Conservation (phyloP, 1,140 invertebrate species). For the Himalopsyche phryganea region DNA sequence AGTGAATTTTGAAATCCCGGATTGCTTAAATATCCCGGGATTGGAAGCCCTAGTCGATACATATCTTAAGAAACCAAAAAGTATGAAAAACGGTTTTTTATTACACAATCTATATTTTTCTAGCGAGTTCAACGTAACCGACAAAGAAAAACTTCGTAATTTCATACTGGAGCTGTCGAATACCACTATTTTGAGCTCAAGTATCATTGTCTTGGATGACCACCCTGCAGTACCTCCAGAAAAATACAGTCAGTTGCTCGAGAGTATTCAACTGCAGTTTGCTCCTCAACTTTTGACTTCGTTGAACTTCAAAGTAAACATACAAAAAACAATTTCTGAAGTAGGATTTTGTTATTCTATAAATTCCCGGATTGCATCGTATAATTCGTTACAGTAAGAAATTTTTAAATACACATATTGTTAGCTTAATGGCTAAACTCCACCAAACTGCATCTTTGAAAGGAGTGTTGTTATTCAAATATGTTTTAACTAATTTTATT, state of each 20-base stretch:
- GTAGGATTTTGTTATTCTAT: constrained; percentile 62
- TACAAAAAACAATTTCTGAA: constrained; percentile 57
- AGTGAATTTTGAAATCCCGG: no score
- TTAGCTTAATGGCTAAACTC: no score
- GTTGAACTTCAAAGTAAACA: constrained; percentile 40
- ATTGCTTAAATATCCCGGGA: no score
- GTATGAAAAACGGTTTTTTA: no score
- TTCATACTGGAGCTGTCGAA: constrained; percentile 14
- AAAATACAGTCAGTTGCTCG: constrained; percentile 13
- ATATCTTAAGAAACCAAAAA: no score
- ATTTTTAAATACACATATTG: constrained; percentile 1
- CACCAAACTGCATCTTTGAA: no score
- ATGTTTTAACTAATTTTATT: no score
- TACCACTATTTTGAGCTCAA: constrained; percentile 7
- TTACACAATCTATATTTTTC: no score
- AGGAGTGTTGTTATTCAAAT: no score
- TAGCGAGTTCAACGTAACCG: constrained; percentile 2
- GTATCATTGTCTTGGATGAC: constrained; percentile 17
- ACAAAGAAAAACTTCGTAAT: constrained; percentile 8
- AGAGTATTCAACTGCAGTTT: constrained; percentile 16
- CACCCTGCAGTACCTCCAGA: constrained; percentile 14
- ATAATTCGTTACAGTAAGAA: constrained; percentile 39
- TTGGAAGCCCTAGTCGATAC: no score
- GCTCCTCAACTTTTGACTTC: constrained; percentile 41
- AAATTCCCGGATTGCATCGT: constrained; percentile 54